phyloP scores from a whole-genome alignment of 2,113 vertebrate genomes.

The Eulemur rufifrons region DNA sequence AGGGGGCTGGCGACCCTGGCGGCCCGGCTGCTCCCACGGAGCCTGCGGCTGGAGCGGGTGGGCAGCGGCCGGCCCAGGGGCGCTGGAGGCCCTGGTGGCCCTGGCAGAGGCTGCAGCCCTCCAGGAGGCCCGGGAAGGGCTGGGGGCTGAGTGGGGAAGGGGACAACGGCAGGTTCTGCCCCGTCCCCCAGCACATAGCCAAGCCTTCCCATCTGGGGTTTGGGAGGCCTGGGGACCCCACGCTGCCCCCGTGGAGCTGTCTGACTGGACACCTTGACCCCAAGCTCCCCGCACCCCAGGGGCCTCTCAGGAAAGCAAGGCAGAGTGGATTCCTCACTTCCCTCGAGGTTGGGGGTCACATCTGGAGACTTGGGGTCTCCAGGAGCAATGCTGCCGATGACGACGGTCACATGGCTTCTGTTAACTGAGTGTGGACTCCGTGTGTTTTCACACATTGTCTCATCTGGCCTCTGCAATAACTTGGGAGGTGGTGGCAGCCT shows the following conservation, averaged over 20 bases:
- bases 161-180: rapidly evolving
- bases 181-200: rapidly evolving
- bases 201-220: neutral
- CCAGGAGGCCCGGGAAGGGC: neutral
- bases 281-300: rapidly evolving
- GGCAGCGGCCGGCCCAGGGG: neutral
- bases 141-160: neutral
- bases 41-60: neutral
- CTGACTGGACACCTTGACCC: neutral
- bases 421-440: rapidly evolving
- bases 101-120: neutral
- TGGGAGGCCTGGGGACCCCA: neutral
- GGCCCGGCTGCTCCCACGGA: rapidly evolving
- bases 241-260: rapidly evolving
- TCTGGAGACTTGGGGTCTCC: neutral
- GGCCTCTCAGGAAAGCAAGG: neutral
- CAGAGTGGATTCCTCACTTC: neutral
- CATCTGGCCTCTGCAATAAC: rapidly evolving
- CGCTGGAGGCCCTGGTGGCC: neutral
- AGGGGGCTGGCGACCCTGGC: neutral
- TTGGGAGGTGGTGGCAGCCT: rapidly evolving
- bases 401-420: rapidly evolving
- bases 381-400: rapidly evolving
- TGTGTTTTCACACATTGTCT: rapidly evolving
- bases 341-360: neutral